Evolutionary conservation across 1,140 invertebrate species (phyloP).

Genomic region (Apis dorsata): DNA sequence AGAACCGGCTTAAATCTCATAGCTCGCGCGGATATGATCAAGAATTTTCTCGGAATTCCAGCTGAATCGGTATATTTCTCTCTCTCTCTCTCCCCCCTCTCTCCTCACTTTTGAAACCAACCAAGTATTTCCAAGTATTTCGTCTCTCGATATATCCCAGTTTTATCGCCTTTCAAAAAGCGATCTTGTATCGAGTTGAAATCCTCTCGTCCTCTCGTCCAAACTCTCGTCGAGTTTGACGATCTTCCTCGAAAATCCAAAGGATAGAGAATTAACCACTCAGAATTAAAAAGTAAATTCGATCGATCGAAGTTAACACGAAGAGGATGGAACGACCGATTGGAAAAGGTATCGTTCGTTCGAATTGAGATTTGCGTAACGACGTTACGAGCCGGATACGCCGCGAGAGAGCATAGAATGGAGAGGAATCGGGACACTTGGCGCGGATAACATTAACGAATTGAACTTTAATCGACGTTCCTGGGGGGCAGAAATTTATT

Average conservation of each 20-base stretch:
- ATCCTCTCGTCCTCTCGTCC: background rate
- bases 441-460: slow-evolving; percentile 14
- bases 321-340: slow-evolving; percentile 34
- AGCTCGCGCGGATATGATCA: too few relatives aligned
- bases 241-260: too few relatives aligned
- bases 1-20: too few relatives aligned
- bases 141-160: too few relatives aligned
- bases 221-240: background rate
- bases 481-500: slow-evolving; percentile 14
- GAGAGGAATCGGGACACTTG: slow-evolving; percentile 2
- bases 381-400: slow-evolving; percentile 54
- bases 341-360: slow-evolving; percentile 62
- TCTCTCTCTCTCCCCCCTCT: too few relatives aligned
- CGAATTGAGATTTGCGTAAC: slow-evolving; percentile 69
- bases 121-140: too few relatives aligned
- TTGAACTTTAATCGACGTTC: slow-evolving; percentile 45
- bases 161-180: too few relatives aligned
- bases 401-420: slow-evolving; percentile 37
- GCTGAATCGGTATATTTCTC: too few relatives aligned
- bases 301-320: background rate
- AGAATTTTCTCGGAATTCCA: too few relatives aligned
- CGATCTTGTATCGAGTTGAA: too few relatives aligned
- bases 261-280: too few relatives aligned
- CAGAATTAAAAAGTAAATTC: slow-evolving; percentile 37
- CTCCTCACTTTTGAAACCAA: too few relatives aligned